Base-by-base conservation (phyloP, 2,797 vertebrate species). In the Propithecus perrieri region DNA sequence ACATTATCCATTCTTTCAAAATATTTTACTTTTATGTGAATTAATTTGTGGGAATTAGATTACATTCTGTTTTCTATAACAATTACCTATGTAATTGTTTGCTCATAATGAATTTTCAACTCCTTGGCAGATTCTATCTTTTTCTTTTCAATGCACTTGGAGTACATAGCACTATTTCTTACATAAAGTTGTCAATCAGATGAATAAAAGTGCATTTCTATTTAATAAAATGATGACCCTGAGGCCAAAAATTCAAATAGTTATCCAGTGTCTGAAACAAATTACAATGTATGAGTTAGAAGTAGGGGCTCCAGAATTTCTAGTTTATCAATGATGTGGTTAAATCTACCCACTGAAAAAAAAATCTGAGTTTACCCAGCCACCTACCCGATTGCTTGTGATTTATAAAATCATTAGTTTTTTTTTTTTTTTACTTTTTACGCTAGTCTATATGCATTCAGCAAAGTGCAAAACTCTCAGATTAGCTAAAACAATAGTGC, bases 181-280 rank as follows among this genome's bases (percentile, higher is more conserved):
- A 78, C 0, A 33, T 57, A 86, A 83, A 78, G 4, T 15, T 94
- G 55, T 46, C 55, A 78, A 35, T 83, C 81, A 86, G 46, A 87
- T 78, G 53, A 90, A 71, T 79, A 83, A 69, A 96, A 89, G 85
- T 71, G 46, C 65, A 90, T 87, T 86, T 76, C 50, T 61, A 81
- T 20, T 80, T 74, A 61, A 84, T 87, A 91, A 90, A 48, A 61
- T 95, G 84, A 90, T 88, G 33, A 61, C 55, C 11, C 4, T 41
- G 9, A 48, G 43, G 85, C 59, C 96, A 74, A 92, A 84, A 12
- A 85, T 61, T 75, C 83, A 30, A 84, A 91, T 57, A 20, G 15
- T 46, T 74, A 43, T 72, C 46, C 61, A 92, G 74, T 69, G 33
- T 92, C 50, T 81, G 26, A 76, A 85, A 91, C 43, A 89, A 94